Evolutionary conservation across 2,888 invertebrate genomes (phyloP).

Genomic region (Atethmia centrago): DNA sequence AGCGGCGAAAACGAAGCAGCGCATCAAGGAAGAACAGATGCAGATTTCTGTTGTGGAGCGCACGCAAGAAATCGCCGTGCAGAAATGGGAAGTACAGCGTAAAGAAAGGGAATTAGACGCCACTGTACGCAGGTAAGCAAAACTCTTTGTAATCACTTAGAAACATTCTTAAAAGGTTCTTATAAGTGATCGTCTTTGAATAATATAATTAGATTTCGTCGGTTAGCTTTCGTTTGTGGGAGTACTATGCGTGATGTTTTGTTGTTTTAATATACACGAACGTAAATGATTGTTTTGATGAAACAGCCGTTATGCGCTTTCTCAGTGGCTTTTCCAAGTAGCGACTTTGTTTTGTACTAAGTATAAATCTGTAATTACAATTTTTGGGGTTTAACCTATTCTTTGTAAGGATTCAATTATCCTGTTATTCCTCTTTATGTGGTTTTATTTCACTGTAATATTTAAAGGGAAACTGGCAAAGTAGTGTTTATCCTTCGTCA

Average conservation of each 20-base stretch:
- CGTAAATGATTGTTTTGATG: neutral
- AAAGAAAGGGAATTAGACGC: slow-evolving; percentile 98
- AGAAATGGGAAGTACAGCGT: slow-evolving; percentile 98
- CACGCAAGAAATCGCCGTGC: slow-evolving; percentile 97
- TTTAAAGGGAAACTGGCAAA: slow-evolving; percentile 15
- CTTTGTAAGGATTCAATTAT: neutral
- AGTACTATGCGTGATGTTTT: neutral
- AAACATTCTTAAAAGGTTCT: neutral
- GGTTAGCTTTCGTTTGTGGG: neutral
- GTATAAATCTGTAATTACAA: neutral
- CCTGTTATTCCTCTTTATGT: slow-evolving; percentile 8
- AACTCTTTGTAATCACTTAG: neutral
- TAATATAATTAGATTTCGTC: neutral
- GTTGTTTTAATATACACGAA: neutral
- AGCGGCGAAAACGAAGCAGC: slow-evolving; percentile 98
- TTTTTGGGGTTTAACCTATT: neutral
- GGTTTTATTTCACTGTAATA: slow-evolving; percentile 13
- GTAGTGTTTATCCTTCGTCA: slow-evolving; percentile 8
- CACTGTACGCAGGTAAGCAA: slow-evolving; percentile 92
- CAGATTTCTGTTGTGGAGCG: slow-evolving; percentile 98
- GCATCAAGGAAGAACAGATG: slow-evolving; percentile 99
- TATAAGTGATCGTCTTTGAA: neutral
- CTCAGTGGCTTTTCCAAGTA: slow-evolving; percentile 7
- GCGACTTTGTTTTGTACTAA: neutral
- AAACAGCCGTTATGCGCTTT: neutral